Evolutionary conservation across 2,113 vertebrate genomes (phyloP), one percentile per base, ranked within the genome.

Genomic region (Eubucco bourcierii): DNA sequence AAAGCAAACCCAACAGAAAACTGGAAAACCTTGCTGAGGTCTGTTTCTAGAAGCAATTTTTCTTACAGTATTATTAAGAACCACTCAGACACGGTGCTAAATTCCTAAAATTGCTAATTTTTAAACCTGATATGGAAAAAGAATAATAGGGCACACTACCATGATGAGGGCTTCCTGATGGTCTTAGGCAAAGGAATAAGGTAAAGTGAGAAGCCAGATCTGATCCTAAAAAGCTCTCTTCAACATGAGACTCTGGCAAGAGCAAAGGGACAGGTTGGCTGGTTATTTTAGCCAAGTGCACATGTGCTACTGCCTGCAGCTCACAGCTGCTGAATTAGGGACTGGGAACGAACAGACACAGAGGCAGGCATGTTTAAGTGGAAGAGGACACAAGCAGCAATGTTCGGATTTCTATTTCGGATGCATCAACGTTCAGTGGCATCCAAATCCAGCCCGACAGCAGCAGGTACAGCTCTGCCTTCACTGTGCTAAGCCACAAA

Each of bases 281-380:
- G 66, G 90, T 87, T 94, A 94, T 96, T 96, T 96, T 95, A 95
- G 90, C 95, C 95, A 95, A 88, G 84, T n/a, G 84, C 94, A 96
- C 76, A 83, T 94, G 91, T 90, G 91, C 87, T 94, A 28, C 73
- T 91, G 95, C 91, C 70, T 88, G 91, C 91, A 94, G 93, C 73
- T 84, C 93, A 86, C 96, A 96, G 95, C 94, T 96, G 95, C 96
- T 75, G 82, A 94, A 83, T 68, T 78, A 68, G 82, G 82, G 73
- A 72, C 37, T n/a, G 39, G 80, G 58, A 90, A 58, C 65, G 67
- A 46, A 68, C 76, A 93, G 60, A 61, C 95, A 53, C 72, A 83
- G 2, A 0, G 60, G 65, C 87, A 78, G 72, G 73, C 93, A 94
- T 93, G 87, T 89, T 80, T 77, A 65, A 56, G 70, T 41, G 77